phyloP scores from a whole-genome alignment of 2,113 vertebrate species.

The Eonycteris spelaea region DNA sequence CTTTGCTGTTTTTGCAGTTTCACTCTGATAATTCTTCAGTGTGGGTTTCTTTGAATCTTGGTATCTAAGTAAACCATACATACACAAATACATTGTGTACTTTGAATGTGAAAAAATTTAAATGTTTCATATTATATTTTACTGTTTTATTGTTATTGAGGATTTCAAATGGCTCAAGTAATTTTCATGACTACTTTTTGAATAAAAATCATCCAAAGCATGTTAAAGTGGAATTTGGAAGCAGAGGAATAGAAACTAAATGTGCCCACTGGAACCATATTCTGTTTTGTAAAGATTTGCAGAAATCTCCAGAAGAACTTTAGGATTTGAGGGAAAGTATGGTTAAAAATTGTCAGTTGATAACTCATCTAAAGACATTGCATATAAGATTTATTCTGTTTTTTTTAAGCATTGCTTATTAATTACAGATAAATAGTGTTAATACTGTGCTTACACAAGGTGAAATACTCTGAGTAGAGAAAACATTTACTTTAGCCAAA shows the following conservation, averaged over 20 bases:
- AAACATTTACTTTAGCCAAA: background rate
- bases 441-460: background rate
- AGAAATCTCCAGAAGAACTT: background rate
- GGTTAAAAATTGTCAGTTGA: background rate
- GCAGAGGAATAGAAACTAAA: background rate
- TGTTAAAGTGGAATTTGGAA: background rate
- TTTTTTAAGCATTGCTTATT: background rate
- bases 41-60: background rate
- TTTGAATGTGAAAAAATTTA: background rate
- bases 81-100: background rate
- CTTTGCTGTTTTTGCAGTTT: background rate
- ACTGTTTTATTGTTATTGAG: background rate
- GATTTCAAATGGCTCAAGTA: background rate
- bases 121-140: background rate
- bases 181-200: background rate
- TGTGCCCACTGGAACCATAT: background rate
- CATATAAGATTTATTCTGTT: background rate
- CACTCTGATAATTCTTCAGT: background rate
- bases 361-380: background rate
- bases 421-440: background rate
- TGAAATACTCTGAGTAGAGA: background rate
- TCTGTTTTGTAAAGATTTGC: background rate
- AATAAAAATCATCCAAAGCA: background rate
- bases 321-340: background rate
- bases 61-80: background rate